Evolutionary conservation across 1,140 invertebrate genomes (phyloP).

Genomic region (Drosophila bifasciata): DNA sequence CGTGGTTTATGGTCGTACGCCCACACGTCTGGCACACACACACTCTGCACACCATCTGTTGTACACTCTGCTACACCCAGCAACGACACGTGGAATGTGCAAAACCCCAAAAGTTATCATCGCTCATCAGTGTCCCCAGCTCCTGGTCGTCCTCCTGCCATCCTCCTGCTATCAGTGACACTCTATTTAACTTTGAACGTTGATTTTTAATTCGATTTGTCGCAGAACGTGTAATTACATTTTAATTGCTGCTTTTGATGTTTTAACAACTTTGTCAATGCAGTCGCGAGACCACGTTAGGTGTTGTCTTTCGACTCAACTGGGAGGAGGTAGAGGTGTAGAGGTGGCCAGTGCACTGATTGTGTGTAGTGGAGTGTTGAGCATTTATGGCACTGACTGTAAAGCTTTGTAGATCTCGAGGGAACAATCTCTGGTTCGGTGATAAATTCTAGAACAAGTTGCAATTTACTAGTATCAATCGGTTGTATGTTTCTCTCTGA

Average conservation of each 20-base stretch:
- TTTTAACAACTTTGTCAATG: constrained; percentile 78
- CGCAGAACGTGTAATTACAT: constrained; percentile 79
- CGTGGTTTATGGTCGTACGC: constrained; percentile 26
- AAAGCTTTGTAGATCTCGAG: constrained; percentile 3
- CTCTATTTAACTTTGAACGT: constrained; percentile 76
- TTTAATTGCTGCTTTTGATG: constrained; percentile 83
- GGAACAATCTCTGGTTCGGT: no score
- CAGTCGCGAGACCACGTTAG: constrained; percentile 36
- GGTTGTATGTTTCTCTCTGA: background rate
- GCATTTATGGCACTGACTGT: constrained; percentile 21
- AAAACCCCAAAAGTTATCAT: constrained; percentile 37
- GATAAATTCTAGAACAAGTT: no score
- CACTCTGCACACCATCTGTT: background rate
- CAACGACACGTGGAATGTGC: constrained; percentile 18
- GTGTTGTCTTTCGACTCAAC: constrained; percentile 20
- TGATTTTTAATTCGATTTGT: constrained; percentile 82
- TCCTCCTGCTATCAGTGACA: constrained; percentile 42
- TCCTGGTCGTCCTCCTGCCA: constrained; percentile 9
- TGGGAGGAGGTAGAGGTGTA: no score
- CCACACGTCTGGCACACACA: constrained; percentile 20
- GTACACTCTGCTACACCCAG: background rate
- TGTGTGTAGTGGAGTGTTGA: constrained; percentile 17
- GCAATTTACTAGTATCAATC: no score
- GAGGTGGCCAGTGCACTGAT: constrained; percentile 3
- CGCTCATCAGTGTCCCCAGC: constrained; percentile 31